Base-by-base conservation (phyloP, 2,113 vertebrate genomes). In the Helogale parvula region DNA sequence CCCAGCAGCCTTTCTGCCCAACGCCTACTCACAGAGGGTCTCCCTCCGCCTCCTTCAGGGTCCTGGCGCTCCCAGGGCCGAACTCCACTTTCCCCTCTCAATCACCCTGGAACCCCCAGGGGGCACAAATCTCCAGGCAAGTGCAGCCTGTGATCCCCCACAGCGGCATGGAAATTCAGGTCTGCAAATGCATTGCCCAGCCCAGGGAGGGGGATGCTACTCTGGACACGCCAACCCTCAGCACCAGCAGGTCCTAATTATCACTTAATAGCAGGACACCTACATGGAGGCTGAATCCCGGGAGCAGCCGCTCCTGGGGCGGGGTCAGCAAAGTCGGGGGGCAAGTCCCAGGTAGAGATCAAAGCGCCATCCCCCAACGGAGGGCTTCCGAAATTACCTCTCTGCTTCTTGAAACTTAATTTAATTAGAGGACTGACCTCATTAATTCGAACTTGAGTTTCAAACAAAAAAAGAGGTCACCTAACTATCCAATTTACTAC, bases 401-500 rank as follows among this genome's bases (percentile, higher is more conserved):
- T 50, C 21, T 33, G 21, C 6, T 27, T 96, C 93, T 38, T 14
- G 80, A 19, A 79, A 41, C 45, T 93, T 77, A 33, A 84, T 83
- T 90, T 97, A 97, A 98, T 96, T 84, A 19, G 94, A n/a, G 14
- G 69, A 38, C 50, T 77, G 88, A 71, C 95, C 94, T 80, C 96
- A 96, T 38, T 97, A 91, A 84, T 54, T 79, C 8, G 14, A 85
- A 10, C 77, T 65, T 41, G n/a, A 68, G 66, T 76, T 91, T 19
- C 60, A 23, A 94, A 79, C 63, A 38, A 88, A 95, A 97, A 97
- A 96, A 50, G 91, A 96, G 90, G 77, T 60, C 97, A 35, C 19
- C 3, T 0, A 95, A 74, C 88, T 83, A 96, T 38, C 88, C 97
- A 94, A 88, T 95, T 1, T 72, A 79, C 38, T 29, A 54, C 68